Percentiles rank a stretch among this genome's conserved stretches.
phyloP scores from a whole-genome alignment of 2,797 vertebrate genomes.

The Rhynchonycteris naso region DNA sequence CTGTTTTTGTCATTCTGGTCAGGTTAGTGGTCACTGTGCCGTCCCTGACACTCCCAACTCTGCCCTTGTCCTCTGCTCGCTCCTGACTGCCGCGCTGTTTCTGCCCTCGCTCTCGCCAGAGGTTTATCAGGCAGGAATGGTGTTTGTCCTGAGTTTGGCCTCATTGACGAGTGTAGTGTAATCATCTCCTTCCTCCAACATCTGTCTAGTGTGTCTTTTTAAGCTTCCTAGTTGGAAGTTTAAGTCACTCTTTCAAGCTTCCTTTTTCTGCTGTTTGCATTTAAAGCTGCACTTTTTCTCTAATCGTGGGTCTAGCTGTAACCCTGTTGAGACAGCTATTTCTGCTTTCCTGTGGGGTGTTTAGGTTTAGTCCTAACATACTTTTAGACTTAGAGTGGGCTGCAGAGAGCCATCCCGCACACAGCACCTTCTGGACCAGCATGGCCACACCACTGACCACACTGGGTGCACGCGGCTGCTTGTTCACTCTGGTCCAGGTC shows the following conservation, averaged over 20 bases:
- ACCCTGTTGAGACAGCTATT: not conserved
- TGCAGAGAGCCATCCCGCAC: not conserved
- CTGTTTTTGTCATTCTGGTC: too few relatives aligned
- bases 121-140: not conserved
- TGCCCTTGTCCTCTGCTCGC: too few relatives aligned
- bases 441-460: not conserved
- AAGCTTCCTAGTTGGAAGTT: not conserved
- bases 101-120: too few relatives aligned
- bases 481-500: not conserved
- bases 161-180: not conserved
- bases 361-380: too few relatives aligned
- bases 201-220: not conserved
- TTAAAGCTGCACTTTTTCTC: too few relatives aligned
- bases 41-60: too few relatives aligned
- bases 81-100: too few relatives aligned
- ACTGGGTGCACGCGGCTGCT: not conserved
- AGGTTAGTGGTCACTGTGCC: not conserved
- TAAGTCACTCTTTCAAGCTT: not conserved
- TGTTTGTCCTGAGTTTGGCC: not conserved
- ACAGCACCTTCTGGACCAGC: not conserved
- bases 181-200: rapidly evolving
- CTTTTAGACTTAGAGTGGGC: too few relatives aligned
- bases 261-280: too few relatives aligned
- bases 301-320: not conserved
- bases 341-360: not conserved